Conservation (phyloP, 1,140 invertebrate genomes). For the Reticulitermes speratus region DNA sequence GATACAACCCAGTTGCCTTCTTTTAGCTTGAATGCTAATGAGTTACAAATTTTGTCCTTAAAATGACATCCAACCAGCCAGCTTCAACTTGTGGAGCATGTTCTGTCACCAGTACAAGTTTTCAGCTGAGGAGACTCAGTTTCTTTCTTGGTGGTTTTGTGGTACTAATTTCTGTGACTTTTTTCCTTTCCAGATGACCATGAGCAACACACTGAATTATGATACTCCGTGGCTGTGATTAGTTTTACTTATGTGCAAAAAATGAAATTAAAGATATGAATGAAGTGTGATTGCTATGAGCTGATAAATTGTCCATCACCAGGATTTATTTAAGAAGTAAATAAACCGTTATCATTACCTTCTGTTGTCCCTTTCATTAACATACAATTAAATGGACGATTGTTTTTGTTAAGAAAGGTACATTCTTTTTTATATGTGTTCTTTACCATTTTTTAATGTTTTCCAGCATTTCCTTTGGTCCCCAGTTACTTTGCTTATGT, state of each 20-base stretch:
- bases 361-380: neutral
- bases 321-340: neutral
- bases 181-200: slow-evolving; percentile 22
- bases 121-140: no score
- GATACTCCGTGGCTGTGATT: slow-evolving; percentile 8
- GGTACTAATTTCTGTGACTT: neutral
- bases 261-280: neutral
- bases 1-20: no score
- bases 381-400: neutral
- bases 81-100: no score
- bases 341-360: neutral
- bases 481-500: no score
- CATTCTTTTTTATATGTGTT: neutral
- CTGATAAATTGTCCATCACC: neutral
- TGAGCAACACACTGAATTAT: slow-evolving; percentile 17
- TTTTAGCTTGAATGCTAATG: no score
- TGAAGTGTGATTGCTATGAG: neutral
- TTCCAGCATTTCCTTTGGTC: neutral
- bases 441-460: neutral
- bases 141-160: neutral
- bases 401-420: neutral
- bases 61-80: no score
- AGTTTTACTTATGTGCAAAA: neutral
- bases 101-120: no score
- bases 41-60: no score